Evolutionary conservation across 2,113 vertebrate species (phyloP).

Genomic region (Anguilla japonica): DNA sequence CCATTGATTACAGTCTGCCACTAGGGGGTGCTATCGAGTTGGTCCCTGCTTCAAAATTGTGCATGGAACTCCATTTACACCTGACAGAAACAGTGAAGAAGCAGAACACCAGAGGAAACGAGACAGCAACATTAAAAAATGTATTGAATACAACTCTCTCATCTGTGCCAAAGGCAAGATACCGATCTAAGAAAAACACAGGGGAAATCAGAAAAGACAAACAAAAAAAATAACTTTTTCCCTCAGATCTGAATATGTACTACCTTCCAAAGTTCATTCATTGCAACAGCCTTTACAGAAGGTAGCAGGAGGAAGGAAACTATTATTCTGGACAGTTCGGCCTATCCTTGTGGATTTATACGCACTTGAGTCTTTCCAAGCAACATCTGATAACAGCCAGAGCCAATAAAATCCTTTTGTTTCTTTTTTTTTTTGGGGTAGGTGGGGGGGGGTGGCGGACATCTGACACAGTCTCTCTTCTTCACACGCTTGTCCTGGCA

Average conservation of each 20-base stretch:
- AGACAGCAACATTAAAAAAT: not conserved
- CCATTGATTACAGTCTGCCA: not conserved
- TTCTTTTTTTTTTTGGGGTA: too few relatives aligned
- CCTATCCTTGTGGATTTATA: slow-evolving; percentile 37
- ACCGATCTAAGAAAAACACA: not conserved
- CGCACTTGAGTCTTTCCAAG: slow-evolving; percentile 29
- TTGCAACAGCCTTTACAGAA: not conserved
- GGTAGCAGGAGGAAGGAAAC: not conserved
- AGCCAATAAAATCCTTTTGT: slow-evolving; percentile 33
- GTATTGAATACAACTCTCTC: not conserved
- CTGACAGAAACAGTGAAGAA: not conserved
- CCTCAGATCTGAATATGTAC: not conserved
- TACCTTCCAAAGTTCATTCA: slow-evolving; percentile 6
- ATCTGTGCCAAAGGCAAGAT: not conserved
- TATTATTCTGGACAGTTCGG: not conserved
- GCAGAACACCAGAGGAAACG: not conserved
- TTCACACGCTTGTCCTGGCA: not conserved
- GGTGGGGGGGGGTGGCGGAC: not conserved
- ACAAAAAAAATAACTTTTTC: not conserved
- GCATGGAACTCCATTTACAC: not conserved
- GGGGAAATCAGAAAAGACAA: not conserved
- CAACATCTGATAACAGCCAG: slow-evolving; percentile 27
- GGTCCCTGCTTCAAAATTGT: not conserved
- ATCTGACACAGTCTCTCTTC: not conserved
- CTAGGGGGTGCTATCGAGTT: not conserved